Evolutionary conservation across 2,888 invertebrate species (phyloP).

Genomic region (Xylophagus ater): DNA sequence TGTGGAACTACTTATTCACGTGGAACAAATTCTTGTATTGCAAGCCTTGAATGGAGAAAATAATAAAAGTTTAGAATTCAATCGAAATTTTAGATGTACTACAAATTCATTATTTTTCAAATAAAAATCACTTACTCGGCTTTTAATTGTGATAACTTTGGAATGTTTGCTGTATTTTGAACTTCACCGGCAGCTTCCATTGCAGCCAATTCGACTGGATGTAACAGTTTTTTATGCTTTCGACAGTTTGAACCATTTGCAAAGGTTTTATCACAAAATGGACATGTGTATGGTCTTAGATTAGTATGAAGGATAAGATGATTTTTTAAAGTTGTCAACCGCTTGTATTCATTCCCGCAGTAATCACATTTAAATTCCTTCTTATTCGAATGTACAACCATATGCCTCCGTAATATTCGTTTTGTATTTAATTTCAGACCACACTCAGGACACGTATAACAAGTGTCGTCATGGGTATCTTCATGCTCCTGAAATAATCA

Average conservation of each 20-base stretch:
- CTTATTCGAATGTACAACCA: constrained; percentile 33
- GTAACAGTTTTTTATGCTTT: constrained; percentile 35
- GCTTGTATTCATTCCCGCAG: constrained; percentile 32
- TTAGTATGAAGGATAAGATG: constrained; percentile 37
- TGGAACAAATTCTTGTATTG: too few species aligned
- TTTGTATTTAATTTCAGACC: constrained; percentile 37
- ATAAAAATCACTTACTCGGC: constrained; percentile 26
- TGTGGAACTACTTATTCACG: too few species aligned
- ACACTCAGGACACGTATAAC: constrained; percentile 38
- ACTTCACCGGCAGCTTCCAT: constrained; percentile 32
- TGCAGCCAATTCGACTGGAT: constrained; percentile 35
- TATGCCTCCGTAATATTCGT: constrained; percentile 39
- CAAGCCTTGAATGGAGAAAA: too few species aligned
- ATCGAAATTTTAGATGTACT: too few species aligned
- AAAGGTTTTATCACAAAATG: constrained; percentile 35
- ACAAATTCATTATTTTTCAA: too few species aligned
- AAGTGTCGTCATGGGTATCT: constrained; percentile 37
- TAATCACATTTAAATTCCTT: constrained; percentile 34
- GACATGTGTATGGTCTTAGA: constrained; percentile 34
- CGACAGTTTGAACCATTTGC: constrained; percentile 38
- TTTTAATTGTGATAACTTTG: constrained; percentile 33
- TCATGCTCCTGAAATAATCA: constrained; percentile 33
- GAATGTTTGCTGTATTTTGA: constrained; percentile 27
- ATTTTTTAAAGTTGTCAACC: constrained; percentile 34
- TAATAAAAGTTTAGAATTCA: too few species aligned